Base-by-base conservation (phyloP, 2,113 vertebrate genomes). In the Mesembrinibis cayennensis region DNA sequence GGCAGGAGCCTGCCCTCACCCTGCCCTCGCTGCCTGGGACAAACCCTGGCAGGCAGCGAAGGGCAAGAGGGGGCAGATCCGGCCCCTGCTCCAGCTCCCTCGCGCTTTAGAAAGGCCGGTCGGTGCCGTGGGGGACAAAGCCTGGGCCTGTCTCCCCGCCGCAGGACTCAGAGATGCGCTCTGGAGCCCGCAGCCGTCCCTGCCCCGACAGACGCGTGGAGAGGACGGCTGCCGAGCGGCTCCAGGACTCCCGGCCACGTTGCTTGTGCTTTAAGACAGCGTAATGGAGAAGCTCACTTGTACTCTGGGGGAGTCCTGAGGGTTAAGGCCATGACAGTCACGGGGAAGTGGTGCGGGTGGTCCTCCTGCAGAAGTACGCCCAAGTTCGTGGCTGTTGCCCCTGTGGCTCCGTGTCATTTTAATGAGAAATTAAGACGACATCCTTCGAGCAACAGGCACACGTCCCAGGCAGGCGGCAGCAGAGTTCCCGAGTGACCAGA, bases 181-280 rank as follows among this genome's bases (percentile, higher is more conserved):
- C 44, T 4, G 2, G 50, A 38, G 12, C 47, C 66, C 7, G 2
- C 23, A 22, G 59, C 63, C 16, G 0, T 3, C 30, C 42, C 83
- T 40, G 70, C 55, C 44, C 69, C 2, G 11, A 45, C 2, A 10
- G 36, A 19, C 23, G 8, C 27, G 2, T 8, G 13, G 16, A 5
- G 9, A 14, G 34, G 50, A 59, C 2, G 5, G 55, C 19, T 16
- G n/a, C 1, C 0, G 66, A 36, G 61, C 12, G 0, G 71, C 56
- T 9, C 53, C 8, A 3, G 65, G 29, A 11, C 45, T 56, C 72
- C 73, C 2, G 1, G 69, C 9, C 4, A 0, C 0, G 13, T 2
- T 19, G 25, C 26, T 82, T 97, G 96, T 96, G 96, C 88, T 95
- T 97, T 66, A 27, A 26, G 87, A 87, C 82, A 69, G 96, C 74